Evolutionary conservation across 1,140 invertebrate species (phyloP).

Genomic region (Eueides isabella): DNA sequence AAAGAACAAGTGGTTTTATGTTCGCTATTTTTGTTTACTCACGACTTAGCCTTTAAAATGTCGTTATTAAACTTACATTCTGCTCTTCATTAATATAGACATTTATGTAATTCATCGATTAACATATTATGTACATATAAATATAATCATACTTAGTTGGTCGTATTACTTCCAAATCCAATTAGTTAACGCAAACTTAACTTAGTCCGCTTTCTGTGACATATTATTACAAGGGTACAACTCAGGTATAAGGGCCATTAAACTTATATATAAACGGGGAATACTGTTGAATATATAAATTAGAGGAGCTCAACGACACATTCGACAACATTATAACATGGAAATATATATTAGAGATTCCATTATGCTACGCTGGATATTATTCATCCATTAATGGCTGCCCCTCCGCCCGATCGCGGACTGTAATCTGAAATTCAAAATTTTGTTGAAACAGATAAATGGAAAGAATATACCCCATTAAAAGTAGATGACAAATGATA

Average conservation of each 20-base stretch:
- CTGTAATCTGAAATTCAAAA: constrained; percentile 72
- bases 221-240: constrained; percentile 20
- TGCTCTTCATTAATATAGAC: not conserved
- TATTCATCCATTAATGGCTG: constrained; percentile 72
- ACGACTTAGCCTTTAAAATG: too few species aligned
- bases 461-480: constrained; percentile 62
- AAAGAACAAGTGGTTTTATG: constrained; percentile 13
- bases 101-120: not conserved
- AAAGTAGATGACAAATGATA: constrained; percentile 55
- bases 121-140: not conserved
- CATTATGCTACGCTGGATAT: constrained; percentile 55
- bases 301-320: constrained; percentile 1
- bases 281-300: constrained; percentile 16
- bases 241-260: constrained; percentile 11
- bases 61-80: too few species aligned
- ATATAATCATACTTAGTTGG: not conserved
- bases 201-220: not conserved
- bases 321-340: constrained; percentile 54
- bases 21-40: not conserved
- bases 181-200: constrained; percentile 15
- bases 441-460: constrained; percentile 71
- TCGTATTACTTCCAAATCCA: constrained; percentile 11
- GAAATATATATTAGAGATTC: constrained; percentile 61
- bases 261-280: constrained; percentile 10
- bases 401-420: constrained; percentile 42